Conservation (phyloP, 2,113 vertebrate genomes). For the Poicephalus gulielmi region DNA sequence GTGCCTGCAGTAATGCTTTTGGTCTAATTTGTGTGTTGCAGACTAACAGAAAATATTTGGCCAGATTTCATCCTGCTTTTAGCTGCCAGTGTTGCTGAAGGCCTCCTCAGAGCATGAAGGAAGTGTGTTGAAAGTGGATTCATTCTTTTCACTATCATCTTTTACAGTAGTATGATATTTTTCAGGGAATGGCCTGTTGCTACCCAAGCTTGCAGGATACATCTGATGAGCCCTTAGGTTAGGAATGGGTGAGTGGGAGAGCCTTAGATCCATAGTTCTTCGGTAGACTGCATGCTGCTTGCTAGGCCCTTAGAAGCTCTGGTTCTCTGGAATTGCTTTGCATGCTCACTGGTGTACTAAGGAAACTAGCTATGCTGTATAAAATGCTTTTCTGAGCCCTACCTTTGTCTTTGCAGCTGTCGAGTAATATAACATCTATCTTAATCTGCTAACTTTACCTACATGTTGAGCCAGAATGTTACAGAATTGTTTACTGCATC, state of each 20-base stretch:
- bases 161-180: not conserved
- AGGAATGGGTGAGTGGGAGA: not conserved
- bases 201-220: not conserved
- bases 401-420: not conserved
- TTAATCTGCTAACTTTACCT: not conserved
- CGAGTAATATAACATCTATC: not conserved
- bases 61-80: not conserved
- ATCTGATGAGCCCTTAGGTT: not conserved
- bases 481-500: not conserved
- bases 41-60: not conserved
- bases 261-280: rapidly evolving
- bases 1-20: not conserved
- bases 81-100: not conserved
- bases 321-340: not conserved
- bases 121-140: not conserved
- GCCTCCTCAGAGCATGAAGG: not conserved
- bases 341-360: not conserved
- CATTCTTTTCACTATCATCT: not conserved
- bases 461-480: not conserved
- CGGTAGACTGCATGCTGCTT: not conserved
- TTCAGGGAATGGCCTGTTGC: not conserved
- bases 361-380: not conserved
- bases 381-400: not conserved
- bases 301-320: not conserved
- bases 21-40: not conserved